Percentiles rank a stretch among this genome's conserved stretches.
These are phyloP conservation scores for Notothenia coriiceps DNA, from an alignment of 2,113 vertebrate species.

Conservation along the genomic window DNA sequence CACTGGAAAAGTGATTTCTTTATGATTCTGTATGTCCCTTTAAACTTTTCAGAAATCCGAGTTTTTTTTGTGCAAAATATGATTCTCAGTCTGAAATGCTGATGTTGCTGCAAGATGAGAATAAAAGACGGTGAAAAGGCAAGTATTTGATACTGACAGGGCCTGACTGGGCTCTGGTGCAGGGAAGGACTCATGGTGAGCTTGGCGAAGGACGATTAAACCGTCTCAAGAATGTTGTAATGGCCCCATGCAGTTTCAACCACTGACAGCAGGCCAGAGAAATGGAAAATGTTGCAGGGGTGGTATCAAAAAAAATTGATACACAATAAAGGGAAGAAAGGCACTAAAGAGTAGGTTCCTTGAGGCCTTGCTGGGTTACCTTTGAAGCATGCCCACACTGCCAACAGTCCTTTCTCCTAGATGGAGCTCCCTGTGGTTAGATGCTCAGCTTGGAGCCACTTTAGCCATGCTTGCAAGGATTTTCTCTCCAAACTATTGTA, in stretches of 20 bases:
- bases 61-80: neutral
- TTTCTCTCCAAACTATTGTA: slow-evolving; percentile 36
- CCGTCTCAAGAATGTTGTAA: neutral
- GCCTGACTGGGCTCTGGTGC: slow-evolving; percentile 31
- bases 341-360: slow-evolving; percentile 30
- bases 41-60: neutral
- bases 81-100: slow-evolving; percentile 37
- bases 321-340: slow-evolving; percentile 13
- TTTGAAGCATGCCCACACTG: slow-evolving; percentile 43
- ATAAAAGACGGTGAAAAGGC: slow-evolving; percentile 3
- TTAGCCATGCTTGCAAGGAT: slow-evolving; percentile 25
- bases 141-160: slow-evolving; percentile 16
- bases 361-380: slow-evolving; percentile 46
- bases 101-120: slow-evolving; percentile 17
- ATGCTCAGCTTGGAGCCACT: slow-evolving; percentile 33
- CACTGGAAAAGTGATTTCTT: too few relatives aligned
- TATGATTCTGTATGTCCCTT: too few relatives aligned
- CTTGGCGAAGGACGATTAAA: slow-evolving; percentile 12
- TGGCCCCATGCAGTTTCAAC: slow-evolving; percentile 6
- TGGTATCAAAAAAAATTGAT: slow-evolving; percentile 16
- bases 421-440: slow-evolving; percentile 34
- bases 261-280: slow-evolving; percentile 31
- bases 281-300: neutral
- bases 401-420: slow-evolving; percentile 40
- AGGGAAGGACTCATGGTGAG: slow-evolving; percentile 17